Percentiles rank a stretch among this genome's conserved stretches.
These are phyloP conservation scores for Phacellophora camtschatica DNA, from an alignment of 30 jellyfish, hydroid and myxozoan species.

Conservation along the genomic window DNA sequence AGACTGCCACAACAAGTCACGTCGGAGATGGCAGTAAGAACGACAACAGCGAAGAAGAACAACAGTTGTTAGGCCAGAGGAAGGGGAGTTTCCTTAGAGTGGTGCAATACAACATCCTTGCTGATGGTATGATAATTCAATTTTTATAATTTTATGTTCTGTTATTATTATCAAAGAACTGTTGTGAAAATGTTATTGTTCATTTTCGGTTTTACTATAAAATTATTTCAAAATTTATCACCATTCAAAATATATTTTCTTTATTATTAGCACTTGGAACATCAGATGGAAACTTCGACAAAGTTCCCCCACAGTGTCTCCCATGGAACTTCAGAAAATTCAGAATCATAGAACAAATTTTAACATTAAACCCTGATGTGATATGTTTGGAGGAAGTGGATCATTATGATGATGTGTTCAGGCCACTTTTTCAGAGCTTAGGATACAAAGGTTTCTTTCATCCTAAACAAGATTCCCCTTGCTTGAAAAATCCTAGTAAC, in stretches of 20 bases:
- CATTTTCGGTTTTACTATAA: no score
- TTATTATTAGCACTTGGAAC: constrained; percentile 57
- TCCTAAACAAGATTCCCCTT: constrained; percentile 84
- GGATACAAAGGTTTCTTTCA: constrained; percentile 65
- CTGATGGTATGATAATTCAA: constrained; percentile 65
- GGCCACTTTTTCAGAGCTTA: constrained; percentile 35
- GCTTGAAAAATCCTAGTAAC: constrained; percentile 52
- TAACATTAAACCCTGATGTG: constrained; percentile 42
- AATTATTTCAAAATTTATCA: no score
- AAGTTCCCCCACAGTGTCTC: constrained; percentile 53
- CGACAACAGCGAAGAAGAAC: background rate
- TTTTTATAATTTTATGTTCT: no score
- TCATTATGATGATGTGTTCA: constrained; percentile 75
- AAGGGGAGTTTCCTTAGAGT: constrained; percentile 30
- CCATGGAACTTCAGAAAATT: constrained; percentile 65
- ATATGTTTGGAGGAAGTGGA: constrained; percentile 89
- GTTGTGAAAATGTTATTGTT: no score
- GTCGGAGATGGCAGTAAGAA: background rate
- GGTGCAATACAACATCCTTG: constrained; percentile 78
- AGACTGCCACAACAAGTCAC: no score
- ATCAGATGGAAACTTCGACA: constrained; percentile 58
- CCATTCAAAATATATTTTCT: background rate
- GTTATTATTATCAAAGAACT: no score
- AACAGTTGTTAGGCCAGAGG: background rate
- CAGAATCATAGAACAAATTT: constrained; percentile 61